Evolutionary conservation across 92 coral and sea anemone genomes (phyloP), one percentile per base, ranked within the genome.

Genomic region (Plumapathes pennacea): DNA sequence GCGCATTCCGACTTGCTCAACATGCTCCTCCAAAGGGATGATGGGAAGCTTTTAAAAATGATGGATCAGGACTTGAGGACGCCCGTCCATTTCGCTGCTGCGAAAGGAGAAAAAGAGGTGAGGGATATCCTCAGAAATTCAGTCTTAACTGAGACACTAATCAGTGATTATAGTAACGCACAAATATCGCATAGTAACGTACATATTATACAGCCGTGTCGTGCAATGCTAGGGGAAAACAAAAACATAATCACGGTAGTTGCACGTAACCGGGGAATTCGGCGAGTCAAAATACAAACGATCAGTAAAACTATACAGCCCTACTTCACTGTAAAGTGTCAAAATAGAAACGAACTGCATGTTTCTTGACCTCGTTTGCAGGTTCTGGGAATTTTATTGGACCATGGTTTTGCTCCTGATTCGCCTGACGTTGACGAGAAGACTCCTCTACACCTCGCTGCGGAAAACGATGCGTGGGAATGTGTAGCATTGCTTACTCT

Each of bases 31-130:
- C 69, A 61, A n/a, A 67, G 59, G 52, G 83, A 71, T 41, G 80
- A 72, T 42, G 86, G 64, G 21, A 54, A 61, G 30, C 46, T 87
- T 40, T 33, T 72, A 28, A 29, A 57, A 25, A 67, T 64, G 3
- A 51, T 22, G n/a, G 81, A 83, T 51, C 21, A 26, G 32, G 69
- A 64, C 7, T 53, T 83, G 5, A 51, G 58, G 72, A 72, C 63
- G 3, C 85, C 80, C 2, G 32, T 83, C 18, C 95, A 87, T 62
- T 28, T 64, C 41, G 95, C 95, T n/a, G 89, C 95, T 2, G 62
- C 76, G 23, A 11, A 11, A 32, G 83, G 77, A 53, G 41, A 77
- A 24, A 45, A 57, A 0, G 46, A 87, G 90, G 95, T 87, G 22
- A 41, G 52, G n/a, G 19, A 9, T 10, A 4, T 18, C 3, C n/a